Percentiles rank a stretch among this genome's conserved stretches.
phyloP scores from a whole-genome alignment of 2,113 vertebrate species.

The Phoxinus phoxinus region DNA sequence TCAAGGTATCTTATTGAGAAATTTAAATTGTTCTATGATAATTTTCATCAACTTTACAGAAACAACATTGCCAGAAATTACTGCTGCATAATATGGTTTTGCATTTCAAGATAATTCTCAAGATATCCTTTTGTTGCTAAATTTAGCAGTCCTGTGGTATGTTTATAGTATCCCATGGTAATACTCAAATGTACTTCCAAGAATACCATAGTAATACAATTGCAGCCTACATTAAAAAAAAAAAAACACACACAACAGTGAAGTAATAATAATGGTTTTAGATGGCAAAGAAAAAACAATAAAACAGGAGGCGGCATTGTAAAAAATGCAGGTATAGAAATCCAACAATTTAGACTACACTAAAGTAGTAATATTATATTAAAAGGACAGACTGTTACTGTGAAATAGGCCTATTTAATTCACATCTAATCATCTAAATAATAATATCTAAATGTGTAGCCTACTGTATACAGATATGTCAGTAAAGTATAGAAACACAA shows the following conservation, averaged over 20 bases:
- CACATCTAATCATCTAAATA: neutral
- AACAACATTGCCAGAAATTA: neutral
- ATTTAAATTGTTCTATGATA: neutral
- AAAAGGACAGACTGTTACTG: neutral
- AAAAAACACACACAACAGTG: neutral
- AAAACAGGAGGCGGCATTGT: neutral
- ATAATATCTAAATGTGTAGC: neutral
- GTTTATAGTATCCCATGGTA: no score
- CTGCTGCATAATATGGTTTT: neutral
- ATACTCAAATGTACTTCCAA: no score
- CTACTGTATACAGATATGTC: neutral
- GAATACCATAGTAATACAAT: no score
- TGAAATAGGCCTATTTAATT: neutral
- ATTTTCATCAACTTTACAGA: neutral
- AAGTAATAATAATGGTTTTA: neutral
- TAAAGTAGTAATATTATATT: no score
- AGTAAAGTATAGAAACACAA: neutral
- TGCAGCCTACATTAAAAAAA: no score
- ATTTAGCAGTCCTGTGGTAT: no score
- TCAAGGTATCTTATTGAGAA: neutral
- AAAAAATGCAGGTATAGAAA: neutral
- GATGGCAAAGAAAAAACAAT: neutral
- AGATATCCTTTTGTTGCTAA: neutral
- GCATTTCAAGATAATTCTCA: neutral
- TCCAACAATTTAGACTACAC: neutral